These are phyloP conservation scores for Hermetia illucens DNA, from an alignment of 1,140 invertebrate genomes.

Conservation along the genomic window DNA sequence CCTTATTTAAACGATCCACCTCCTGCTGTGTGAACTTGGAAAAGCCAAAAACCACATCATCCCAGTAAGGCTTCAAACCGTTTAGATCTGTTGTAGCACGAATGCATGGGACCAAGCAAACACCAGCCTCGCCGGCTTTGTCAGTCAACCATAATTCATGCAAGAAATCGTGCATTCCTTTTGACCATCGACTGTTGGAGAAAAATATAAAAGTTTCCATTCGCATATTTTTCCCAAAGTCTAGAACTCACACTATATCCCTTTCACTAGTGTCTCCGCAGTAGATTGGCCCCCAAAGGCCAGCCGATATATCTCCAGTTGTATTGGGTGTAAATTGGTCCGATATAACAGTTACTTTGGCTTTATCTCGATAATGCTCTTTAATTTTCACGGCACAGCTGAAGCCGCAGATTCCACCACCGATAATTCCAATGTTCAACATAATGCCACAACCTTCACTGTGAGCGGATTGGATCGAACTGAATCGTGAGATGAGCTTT, in stretches of 20 bases:
- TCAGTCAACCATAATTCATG: constrained; percentile 44
- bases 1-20: constrained; percentile 33
- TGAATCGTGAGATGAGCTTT: no score
- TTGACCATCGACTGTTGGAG: constrained; percentile 44
- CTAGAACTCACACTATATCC: constrained; percentile 38
- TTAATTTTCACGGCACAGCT: constrained; percentile 27
- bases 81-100: constrained; percentile 29
- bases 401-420: constrained; percentile 27
- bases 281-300: constrained; percentile 57
- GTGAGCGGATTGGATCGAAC: no score
- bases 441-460: no score
- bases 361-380: constrained; percentile 6
- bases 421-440: constrained; percentile 18
- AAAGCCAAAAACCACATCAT: constrained; percentile 41
- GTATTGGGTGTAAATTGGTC: constrained; percentile 54
- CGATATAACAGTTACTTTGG: constrained; percentile 45
- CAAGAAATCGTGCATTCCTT: constrained; percentile 43
- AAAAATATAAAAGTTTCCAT: constrained; percentile 1
- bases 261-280: constrained; percentile 39
- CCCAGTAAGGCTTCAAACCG: constrained; percentile 32
- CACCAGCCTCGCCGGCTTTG: constrained; percentile 37
- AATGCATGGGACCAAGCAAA: constrained; percentile 42
- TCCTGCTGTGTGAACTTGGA: constrained; percentile 31
- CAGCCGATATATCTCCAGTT: constrained; percentile 62
- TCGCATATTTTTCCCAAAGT: neutral